Base-by-base conservation (phyloP, 64 coral and sea anemone genomes). In the Montipora capricornis region DNA sequence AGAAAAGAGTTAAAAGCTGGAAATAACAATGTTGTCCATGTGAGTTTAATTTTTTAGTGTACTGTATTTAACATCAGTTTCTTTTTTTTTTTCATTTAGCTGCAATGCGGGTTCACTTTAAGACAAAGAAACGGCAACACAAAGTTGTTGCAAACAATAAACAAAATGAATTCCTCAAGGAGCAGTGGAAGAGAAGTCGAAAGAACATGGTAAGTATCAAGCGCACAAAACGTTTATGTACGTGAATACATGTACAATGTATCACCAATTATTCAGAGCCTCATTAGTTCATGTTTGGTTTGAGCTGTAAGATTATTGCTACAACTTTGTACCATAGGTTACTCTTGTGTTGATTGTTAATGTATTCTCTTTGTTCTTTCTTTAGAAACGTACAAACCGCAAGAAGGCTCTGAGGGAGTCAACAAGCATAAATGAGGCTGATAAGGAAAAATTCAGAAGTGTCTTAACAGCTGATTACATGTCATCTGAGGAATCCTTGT, bases 401-500 rank as follows among this genome's bases (percentile, higher is more conserved):
- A 64, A 64, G 60, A 90, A 90, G n/a, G 88, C 88, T 8, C 44
- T 90, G 8, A 78, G 64, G 49, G 29, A 79, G 44, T 90, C 76
- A 6, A 90, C 88, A 22, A 77, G 71, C 74, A 79, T 90, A 9
- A 62, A 22, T 15, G 24, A 66, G 45, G 75, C 75, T 16, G 88
- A 90, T 12, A 90, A 90, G 26, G 64, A 90, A 2, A 90, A 69
- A 68, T 69, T 59, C 16, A 64, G 14, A 19, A 47, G 6, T 7
- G 26, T 44, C 6, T 79, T 90, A 76, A 17, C 57, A 46, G 19
- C 61, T 26, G 88, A 90, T 15, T 90, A 66, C 47, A 90, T 90
- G 88, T 90, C 88, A 9, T 90, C 88, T 4, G 88, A 90, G 45
- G 75, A 90, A 76, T 90, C 88, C 19, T 37, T 78, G 51, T 90